These are phyloP conservation scores for Gopherus evgoodei DNA, from an alignment of 2,113 vertebrate species.

Conservation along the genomic window DNA sequence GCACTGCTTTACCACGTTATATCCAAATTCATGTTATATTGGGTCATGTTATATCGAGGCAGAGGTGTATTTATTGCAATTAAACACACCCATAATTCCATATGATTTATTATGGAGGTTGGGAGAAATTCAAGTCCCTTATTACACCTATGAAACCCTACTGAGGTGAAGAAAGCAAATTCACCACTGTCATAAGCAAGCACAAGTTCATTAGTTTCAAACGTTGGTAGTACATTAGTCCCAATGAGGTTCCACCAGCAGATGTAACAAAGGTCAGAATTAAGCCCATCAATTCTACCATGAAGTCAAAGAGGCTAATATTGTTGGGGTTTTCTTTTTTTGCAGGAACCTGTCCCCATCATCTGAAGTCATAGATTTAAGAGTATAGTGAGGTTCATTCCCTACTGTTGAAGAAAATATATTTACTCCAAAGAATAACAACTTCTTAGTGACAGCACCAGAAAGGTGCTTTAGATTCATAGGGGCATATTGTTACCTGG, in stretches of 20 bases:
- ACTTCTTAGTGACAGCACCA: neutral
- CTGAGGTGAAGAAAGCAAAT: neutral
- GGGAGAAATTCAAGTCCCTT: too few species aligned
- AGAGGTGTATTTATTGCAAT: too few species aligned
- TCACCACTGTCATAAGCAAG: neutral
- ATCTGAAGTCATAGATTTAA: neutral
- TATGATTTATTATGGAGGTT: too few species aligned
- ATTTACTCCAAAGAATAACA: neutral
- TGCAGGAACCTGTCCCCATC: neutral
- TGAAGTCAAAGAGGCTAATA: neutral
- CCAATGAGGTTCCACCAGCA: neutral
- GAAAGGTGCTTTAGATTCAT: neutral
- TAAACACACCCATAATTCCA: too few species aligned
- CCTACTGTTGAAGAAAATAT: neutral
- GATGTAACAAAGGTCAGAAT: neutral
- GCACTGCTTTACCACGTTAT: too few species aligned
- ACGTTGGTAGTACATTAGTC: neutral
- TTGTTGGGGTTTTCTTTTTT: neutral
- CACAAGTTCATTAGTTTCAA: neutral
- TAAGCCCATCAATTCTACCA: neutral
- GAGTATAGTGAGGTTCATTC: neutral
- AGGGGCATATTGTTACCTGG: slow-evolving; percentile 26
- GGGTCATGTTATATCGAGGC: too few species aligned
- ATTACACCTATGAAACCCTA: too few species aligned
- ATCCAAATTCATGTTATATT: too few species aligned